Percentiles rank a stretch among this genome's conserved stretches.
These are phyloP conservation scores for Cynoglossus semilaevis DNA, from an alignment of 2,113 vertebrate species.

Conservation along the genomic window DNA sequence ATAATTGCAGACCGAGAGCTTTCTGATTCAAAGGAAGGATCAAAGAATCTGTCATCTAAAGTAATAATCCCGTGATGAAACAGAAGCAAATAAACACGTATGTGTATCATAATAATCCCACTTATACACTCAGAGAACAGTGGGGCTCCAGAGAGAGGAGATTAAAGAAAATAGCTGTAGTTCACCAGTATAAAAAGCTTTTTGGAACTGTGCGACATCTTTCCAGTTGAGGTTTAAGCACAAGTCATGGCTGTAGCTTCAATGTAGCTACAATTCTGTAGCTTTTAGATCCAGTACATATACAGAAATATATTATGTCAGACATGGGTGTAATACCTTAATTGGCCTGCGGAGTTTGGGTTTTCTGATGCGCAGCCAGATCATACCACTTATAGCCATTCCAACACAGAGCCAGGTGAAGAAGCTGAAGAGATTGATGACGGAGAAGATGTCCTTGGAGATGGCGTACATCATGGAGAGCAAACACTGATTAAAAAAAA, in stretches of 20 bases:
- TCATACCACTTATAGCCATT: constrained; percentile 72
- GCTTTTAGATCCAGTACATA: too few species aligned
- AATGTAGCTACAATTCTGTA: too few species aligned
- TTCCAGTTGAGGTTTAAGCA: too few species aligned
- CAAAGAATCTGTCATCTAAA: constrained; percentile 47
- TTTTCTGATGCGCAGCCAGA: constrained; percentile 72
- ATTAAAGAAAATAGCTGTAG: constrained; percentile 4
- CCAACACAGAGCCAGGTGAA: constrained; percentile 78
- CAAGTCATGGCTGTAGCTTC: too few species aligned
- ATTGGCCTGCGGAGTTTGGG: constrained; percentile 69
- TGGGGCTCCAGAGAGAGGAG: constrained; percentile 24
- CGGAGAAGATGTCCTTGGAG: constrained; percentile 75
- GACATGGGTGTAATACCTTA: constrained; percentile 52
- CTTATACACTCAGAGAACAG: constrained; percentile 38
- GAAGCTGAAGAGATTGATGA: constrained; percentile 78
- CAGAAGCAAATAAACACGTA: constrained; percentile 41
- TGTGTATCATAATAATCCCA: constrained; percentile 11
- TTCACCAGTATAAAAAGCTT: not conserved
- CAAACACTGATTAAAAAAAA: constrained; percentile 60
- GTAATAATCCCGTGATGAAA: constrained; percentile 51
- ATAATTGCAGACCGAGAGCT: constrained; percentile 24
- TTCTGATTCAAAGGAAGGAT: constrained; percentile 45
- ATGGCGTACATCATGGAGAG: constrained; percentile 76
- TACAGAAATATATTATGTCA: not conserved
- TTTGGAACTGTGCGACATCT: constrained; percentile 31